These are phyloP conservation scores for Lordiphosa mommai DNA, from an alignment of 1,140 invertebrate genomes.

Conservation along the genomic window DNA sequence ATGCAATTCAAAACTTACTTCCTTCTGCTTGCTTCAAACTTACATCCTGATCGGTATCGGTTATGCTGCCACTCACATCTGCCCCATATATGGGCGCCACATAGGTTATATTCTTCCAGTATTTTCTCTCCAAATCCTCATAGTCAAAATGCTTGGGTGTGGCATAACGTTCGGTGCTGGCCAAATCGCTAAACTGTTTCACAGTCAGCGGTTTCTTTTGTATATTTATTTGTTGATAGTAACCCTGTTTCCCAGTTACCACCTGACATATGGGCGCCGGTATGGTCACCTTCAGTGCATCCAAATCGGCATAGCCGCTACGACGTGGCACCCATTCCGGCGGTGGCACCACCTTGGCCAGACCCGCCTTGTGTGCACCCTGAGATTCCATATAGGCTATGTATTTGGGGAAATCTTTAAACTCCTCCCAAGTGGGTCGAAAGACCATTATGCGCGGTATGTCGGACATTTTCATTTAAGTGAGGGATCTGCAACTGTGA, in stretches of 20 bases:
- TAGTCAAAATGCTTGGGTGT: slow-evolving; percentile 94
- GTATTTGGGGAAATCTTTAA: slow-evolving; percentile 96
- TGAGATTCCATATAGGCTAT: slow-evolving; percentile 95
- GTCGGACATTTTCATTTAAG: slow-evolving; percentile 63
- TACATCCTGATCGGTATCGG: slow-evolving; percentile 87
- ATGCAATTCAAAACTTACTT: slow-evolving; percentile 4
- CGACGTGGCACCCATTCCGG: slow-evolving; percentile 94
- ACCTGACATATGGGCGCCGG: slow-evolving; percentile 95
- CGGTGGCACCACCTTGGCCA: slow-evolving; percentile 98
- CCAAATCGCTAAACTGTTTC: slow-evolving; percentile 92
- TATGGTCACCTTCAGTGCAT: slow-evolving; percentile 89
- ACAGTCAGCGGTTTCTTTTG: slow-evolving; percentile 96
- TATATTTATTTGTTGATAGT: slow-evolving; percentile 98
- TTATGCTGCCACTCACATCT: slow-evolving; percentile 97
- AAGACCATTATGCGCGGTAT: slow-evolving; percentile 86
- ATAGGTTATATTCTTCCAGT: slow-evolving; percentile 98
- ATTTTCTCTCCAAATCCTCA: slow-evolving; percentile 97
- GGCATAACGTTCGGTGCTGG: slow-evolving; percentile 88
- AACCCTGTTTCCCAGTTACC: slow-evolving; percentile 91
- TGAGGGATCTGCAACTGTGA: slow-evolving; percentile 39
- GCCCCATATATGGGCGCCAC: slow-evolving; percentile 96
- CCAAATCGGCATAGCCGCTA: slow-evolving; percentile 88
- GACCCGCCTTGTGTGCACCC: slow-evolving; percentile 95
- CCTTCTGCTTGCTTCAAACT: slow-evolving; percentile 27
- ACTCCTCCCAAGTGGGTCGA: slow-evolving; percentile 96